Conservation (phyloP, 2,888 invertebrate species). For the Limnephilus rhombicus region DNA sequence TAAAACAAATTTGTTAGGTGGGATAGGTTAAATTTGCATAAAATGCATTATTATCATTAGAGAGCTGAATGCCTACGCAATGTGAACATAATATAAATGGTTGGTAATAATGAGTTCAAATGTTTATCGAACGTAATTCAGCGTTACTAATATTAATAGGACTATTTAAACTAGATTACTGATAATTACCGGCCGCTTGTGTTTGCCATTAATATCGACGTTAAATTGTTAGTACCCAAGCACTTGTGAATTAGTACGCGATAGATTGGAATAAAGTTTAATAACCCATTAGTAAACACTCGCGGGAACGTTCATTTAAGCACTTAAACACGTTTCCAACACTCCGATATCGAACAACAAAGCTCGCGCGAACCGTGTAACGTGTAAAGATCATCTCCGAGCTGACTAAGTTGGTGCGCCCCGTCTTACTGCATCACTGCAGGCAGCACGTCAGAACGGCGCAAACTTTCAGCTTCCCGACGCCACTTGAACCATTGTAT, state of each 20-base stretch:
- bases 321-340: slow-evolving; percentile 56
- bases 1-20: not conserved
- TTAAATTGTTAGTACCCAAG: not conserved
- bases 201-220: not conserved
- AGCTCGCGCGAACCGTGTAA: not conserved
- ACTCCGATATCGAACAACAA: slow-evolving; percentile 36
- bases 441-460: not conserved
- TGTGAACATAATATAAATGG: not conserved
- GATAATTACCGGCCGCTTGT: slow-evolving; percentile 2
- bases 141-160: not conserved
- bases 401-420: not conserved
- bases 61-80: not conserved
- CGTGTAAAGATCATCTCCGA: not conserved
- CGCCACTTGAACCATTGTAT: not conserved
- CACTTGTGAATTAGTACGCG: not conserved
- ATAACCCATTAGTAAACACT: slow-evolving; percentile 57
- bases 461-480: slow-evolving; percentile 11
- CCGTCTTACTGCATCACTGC: not conserved
- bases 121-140: not conserved
- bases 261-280: slow-evolving; percentile 46
- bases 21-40: not conserved
- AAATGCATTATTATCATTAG: not conserved
- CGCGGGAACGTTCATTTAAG: slow-evolving; percentile 10
- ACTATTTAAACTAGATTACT: not conserved
- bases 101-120: not conserved